Evolutionary conservation across 2,113 vertebrate species (phyloP), one percentile per base, ranked within the genome.

Genomic region (Gallinago jamesoni): DNA sequence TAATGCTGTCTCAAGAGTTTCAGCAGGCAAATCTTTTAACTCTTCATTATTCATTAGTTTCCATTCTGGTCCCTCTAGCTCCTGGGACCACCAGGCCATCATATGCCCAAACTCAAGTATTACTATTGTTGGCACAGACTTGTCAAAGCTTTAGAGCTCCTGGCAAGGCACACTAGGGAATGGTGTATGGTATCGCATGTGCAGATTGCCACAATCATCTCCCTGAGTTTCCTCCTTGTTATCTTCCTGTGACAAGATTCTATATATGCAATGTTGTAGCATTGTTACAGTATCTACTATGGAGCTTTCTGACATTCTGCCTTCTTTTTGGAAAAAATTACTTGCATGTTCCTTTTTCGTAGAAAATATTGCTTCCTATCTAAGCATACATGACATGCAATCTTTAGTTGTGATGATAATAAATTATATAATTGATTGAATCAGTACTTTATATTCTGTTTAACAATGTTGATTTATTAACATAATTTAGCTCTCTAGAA

Each of bases 41-140:
- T 95, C 77, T 84, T 94, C 57, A 39, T 90, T 96, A 90, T 86
- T 95, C 55, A 67, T 92, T 81, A 87, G 28, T 81, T 95, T 95
- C 89, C 17, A 7, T 77, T 94, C 59, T 77, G 45, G 55, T 89
- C 37, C 41, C 85, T 68, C 43, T 69, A 31, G 67, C 87, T 92
- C 50, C 63, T 77, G 87, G 84, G 80, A 91, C 76, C 50, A 57
- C 66, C 63, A 69, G 90, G 57, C 60, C 57, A 56, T 75, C 69
- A 43, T 43, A 7, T 59, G 37, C 47, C 56, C n/a, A 24, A 37
- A 35, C 20, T 90, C 5, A 3, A 76, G 33, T 33, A 22, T 85
- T 77, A 55, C 90, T 92, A 57, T 47, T 79, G 70, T 39, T 96
- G 84, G 92, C 84, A 82, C 30, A 68, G 53, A 39, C 33, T 79